These are phyloP conservation scores for Drosophila ustulata DNA, from an alignment of 2,888 invertebrate genomes.

Conservation along the genomic window DNA sequence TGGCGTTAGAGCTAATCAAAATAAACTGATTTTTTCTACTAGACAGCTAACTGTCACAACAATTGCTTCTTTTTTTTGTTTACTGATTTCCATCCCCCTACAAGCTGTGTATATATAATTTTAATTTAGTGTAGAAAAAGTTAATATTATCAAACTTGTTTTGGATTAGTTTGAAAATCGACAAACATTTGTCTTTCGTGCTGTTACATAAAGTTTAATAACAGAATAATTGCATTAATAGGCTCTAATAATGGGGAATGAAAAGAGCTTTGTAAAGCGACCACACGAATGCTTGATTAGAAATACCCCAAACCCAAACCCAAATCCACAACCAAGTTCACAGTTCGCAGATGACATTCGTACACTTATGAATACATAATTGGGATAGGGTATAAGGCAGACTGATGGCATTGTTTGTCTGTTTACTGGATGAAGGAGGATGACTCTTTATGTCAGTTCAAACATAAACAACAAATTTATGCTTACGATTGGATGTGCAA, in stretches of 20 bases:
- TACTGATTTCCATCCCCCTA: background rate
- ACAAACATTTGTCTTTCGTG: background rate
- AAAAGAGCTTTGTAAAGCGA: background rate
- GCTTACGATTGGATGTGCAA: slow-evolving; percentile 14
- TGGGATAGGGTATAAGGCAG: slow-evolving; percentile 15
- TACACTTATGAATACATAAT: slow-evolving; percentile 24
- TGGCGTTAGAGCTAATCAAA: slow-evolving; percentile 11
- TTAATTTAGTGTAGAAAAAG: background rate
- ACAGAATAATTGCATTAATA: background rate
- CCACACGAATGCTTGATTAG: background rate
- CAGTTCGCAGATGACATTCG: slow-evolving; percentile 9
- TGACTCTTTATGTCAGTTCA: slow-evolving; percentile 24
- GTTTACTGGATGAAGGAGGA: slow-evolving; percentile 9
- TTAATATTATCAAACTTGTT: background rate
- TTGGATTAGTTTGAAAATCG: background rate
- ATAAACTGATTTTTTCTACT: background rate
- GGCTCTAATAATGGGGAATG: slow-evolving; percentile 1
- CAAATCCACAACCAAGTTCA: background rate
- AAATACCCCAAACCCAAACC: background rate
- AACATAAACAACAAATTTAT: slow-evolving; percentile 23
- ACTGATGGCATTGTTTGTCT: slow-evolving; percentile 16
- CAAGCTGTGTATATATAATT: background rate
- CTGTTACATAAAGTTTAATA: background rate
- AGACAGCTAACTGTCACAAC: slow-evolving; percentile 1
- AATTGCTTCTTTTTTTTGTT: too few species aligned